Evolutionary conservation across 2,797 vertebrate genomes (phyloP), one percentile per base, ranked within the genome.

Genomic region (Oreortyx pictus): DNA sequence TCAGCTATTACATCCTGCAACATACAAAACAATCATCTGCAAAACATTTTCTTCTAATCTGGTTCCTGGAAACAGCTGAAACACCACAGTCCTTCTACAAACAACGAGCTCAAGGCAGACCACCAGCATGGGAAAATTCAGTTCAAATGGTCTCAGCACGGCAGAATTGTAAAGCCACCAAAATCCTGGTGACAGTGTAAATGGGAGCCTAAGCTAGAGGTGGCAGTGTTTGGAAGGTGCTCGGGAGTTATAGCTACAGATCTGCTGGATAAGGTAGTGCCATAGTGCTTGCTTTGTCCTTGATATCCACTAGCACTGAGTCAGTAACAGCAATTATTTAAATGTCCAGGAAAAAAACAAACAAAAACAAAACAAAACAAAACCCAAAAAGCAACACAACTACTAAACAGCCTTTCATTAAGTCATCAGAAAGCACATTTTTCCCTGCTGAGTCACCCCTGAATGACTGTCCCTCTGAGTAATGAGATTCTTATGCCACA

Each of bases 401-500:
- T 78, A 56, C 39, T 65, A 77, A 83, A n/a, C 10, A 9, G 16
- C 33, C 24, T 79, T 86, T 78, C 59, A 90, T 88, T 86, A 88
- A 91, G 60, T 62, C 64, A 82, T 84, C 50, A 60, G 39, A 89
- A 66, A 86, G 31, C 60, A 73, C 64, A 79, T 88, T 93, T 84
- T 88, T 57, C 39, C 20, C 52, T 64, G 77, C 5, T 95, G 92
- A 95, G 64, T 96, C 92, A 95, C 56, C 12, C 31, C 60, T 20
- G 33, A 49, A 67, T 90, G 89, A 94, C 83, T 86, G 70, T 84
- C 74, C 71, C 50, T 82, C 86, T 95, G 86, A 92, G 82, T 95
- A 94, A 92, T 24, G 39, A 90, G 67, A 37, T 64, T 78, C 67
- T 89, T 57, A 60, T 33, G 80, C 70, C 84, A 73, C 72, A 37